Conservation (phyloP, 2,797 vertebrate genomes). For the Eidolon dupreanum region DNA sequence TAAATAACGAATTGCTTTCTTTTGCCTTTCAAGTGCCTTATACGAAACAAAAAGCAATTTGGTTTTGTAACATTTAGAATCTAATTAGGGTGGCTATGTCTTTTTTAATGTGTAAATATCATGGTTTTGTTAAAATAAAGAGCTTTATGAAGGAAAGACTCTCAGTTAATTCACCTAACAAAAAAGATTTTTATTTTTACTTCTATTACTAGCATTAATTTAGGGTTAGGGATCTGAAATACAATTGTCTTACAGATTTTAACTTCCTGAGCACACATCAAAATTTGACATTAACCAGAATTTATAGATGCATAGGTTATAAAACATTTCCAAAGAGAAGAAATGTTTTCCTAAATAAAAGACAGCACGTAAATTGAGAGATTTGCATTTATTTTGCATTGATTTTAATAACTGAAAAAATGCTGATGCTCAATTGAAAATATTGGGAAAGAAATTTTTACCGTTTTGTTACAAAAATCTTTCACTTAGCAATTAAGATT, state of each 20-base stretch:
- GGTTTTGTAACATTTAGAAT: constrained; percentile 47
- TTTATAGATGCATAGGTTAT: not conserved
- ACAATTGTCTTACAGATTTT: constrained; percentile 38
- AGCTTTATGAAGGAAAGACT: not conserved
- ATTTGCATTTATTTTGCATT: not conserved
- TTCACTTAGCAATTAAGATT: not conserved
- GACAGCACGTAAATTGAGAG: not conserved
- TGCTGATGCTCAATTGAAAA: not conserved
- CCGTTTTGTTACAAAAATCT: not conserved
- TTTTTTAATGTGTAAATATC: constrained; percentile 34
- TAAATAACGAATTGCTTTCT: constrained; percentile 45
- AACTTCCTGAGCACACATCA: not conserved
- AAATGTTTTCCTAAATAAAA: constrained; percentile 6
- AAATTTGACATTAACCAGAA: not conserved
- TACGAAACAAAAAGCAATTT: constrained; percentile 42
- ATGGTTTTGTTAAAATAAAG: constrained; percentile 26
- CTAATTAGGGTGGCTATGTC: not conserved
- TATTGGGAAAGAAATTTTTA: not conserved
- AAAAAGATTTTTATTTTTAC: not conserved
- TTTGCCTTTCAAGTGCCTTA: constrained; percentile 60
- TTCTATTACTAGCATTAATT: not conserved
- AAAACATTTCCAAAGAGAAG: not conserved
- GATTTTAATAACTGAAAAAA: constrained; percentile 16
- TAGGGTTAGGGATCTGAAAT: not conserved
- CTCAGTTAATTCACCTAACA: constrained; percentile 4